Base-by-base conservation (phyloP, 2,797 vertebrate species). In the Cercopithecus mitis region DNA sequence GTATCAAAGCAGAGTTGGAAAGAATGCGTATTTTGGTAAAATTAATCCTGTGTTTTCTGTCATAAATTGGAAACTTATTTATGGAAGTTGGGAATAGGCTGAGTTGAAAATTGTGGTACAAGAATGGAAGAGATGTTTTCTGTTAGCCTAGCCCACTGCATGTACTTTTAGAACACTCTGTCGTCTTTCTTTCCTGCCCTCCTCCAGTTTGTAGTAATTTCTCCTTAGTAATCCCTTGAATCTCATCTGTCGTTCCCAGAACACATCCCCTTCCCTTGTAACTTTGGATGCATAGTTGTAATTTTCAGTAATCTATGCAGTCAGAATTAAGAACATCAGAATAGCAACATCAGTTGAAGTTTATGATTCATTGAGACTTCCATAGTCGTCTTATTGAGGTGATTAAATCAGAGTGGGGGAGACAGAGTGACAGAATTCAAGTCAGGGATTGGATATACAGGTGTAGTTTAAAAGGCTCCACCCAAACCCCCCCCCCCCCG, bases 11-110 rank as follows among this genome's bases (percentile, higher is more conserved):
- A 85, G 22, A 95, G 52, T 92, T 73, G 27, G 57, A 76, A 94
- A 82, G 41, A 91, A 92, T 52, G n/a, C 43, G 25, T 89, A 36
- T 83, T 93, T 91, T 92, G 80, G 10, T 77, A 47, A 94, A 96
- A 30, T 70, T 55, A 96, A 64, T 93, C 36, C 90, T 93, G 1
- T 85, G 22, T 79, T 91, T 89, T 90, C n/a, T 95, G 24, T 76
- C 67, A 82, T 84, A 85, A 95, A 57, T 93, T 79, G 61, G 39
- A 36, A 72, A 52, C 43, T 92, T 85, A 36, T 25, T 96, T 76
- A 14, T 93, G 36, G 58, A 91, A 39, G 36, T 95, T 86, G 52
- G 30, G n/a, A 39, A 27, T 85, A 91, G 52, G 22, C 22, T 67
- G 30, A 96, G 43, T 96, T 57, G 70, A 90, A 79, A 58, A 88